Conservation (phyloP, 2,888 invertebrate genomes). For the Xestia rhomboidea region DNA sequence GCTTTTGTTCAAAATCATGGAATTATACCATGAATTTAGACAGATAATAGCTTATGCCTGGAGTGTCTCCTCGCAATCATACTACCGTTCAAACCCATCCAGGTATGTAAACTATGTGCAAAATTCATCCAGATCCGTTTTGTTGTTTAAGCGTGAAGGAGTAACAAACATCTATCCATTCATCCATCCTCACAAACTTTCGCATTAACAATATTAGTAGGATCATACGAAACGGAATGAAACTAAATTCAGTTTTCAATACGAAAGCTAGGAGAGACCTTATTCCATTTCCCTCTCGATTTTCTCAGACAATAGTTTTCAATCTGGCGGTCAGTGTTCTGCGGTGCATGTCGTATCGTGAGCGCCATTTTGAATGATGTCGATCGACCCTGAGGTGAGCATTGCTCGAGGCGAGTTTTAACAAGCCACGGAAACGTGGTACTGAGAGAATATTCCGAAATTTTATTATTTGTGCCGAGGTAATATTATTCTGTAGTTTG, state of each 20-base stretch:
- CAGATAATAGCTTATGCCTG: too few relatives aligned
- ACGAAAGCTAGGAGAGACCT: not conserved
- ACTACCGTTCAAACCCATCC: too few relatives aligned
- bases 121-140: too few relatives aligned
- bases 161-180: too few relatives aligned
- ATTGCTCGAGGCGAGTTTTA: not conserved
- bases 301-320: conserved; percentile 8
- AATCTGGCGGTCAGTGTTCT: conserved; percentile 3
- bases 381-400: not conserved
- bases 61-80: too few relatives aligned
- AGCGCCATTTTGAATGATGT: not conserved
- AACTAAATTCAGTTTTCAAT: conserved; percentile 8
- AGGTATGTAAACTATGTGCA: too few relatives aligned
- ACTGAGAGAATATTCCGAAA: not conserved
- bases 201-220: too few relatives aligned
- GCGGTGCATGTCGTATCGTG: not conserved
- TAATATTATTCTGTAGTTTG: not conserved
- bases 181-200: too few relatives aligned
- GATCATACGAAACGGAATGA: not conserved
- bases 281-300: not conserved
- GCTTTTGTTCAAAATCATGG: too few relatives aligned
- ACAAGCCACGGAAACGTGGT: not conserved
- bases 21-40: too few relatives aligned
- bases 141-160: too few relatives aligned
- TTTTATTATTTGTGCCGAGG: not conserved